These are phyloP conservation scores for Spodoptera littoralis DNA, from an alignment of 2,888 invertebrate genomes.

Conservation along the genomic window DNA sequence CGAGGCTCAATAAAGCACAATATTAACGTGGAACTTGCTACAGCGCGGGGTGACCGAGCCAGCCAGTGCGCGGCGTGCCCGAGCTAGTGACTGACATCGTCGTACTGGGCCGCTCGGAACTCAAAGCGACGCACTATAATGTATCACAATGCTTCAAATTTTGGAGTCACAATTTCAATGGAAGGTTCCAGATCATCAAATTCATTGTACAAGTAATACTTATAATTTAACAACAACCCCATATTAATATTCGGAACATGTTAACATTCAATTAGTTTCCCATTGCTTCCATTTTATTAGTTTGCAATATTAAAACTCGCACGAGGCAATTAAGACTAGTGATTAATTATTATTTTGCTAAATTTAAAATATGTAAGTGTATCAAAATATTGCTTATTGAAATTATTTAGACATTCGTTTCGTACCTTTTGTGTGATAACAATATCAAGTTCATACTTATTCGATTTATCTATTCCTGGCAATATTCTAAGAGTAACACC, in stretches of 20 bases:
- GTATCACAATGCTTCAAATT: slow-evolving; percentile 45
- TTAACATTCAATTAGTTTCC: slow-evolving; percentile 24
- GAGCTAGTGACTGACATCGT: neutral
- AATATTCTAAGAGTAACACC: slow-evolving; percentile 12
- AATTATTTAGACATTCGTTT: slow-evolving; percentile 39
- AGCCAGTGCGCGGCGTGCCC: neutral
- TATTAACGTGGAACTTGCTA: neutral
- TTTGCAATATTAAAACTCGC: slow-evolving; percentile 28
- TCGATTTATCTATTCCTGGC: slow-evolving; percentile 9
- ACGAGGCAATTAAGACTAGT: slow-evolving; percentile 34
- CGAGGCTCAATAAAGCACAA: slow-evolving; percentile 20
- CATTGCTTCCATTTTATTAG: slow-evolving; percentile 16
- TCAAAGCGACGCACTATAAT: slow-evolving; percentile 14
- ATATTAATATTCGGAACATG: slow-evolving; percentile 20
- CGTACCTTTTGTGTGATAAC: slow-evolving; percentile 27
- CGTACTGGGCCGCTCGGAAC: slow-evolving; percentile 20
- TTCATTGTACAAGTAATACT: slow-evolving; percentile 42
- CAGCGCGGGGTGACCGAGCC: slow-evolving; percentile 9
- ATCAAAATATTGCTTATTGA: slow-evolving; percentile 56
- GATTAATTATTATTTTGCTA: slow-evolving; percentile 44
- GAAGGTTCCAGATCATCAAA: slow-evolving; percentile 45
- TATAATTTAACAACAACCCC: slow-evolving; percentile 38
- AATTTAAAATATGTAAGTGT: slow-evolving; percentile 43
- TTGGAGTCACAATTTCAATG: slow-evolving; percentile 40
- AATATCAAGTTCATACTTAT: slow-evolving; percentile 31